Conservation (phyloP, 2,113 vertebrate species). For the Rhinogobius similis region DNA sequence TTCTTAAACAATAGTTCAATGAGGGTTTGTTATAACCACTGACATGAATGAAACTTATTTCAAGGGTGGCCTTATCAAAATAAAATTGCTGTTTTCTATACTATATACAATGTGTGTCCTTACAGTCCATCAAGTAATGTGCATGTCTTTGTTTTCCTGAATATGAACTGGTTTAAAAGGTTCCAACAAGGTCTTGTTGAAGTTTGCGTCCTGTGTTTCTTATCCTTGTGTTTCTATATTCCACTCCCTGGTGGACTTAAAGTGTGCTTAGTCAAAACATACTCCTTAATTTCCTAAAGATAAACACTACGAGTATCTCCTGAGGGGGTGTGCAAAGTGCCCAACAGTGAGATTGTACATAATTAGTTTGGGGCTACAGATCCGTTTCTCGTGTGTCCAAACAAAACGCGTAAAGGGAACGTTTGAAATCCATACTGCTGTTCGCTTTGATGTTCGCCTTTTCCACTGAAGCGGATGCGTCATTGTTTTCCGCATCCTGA, state of each 20-base stretch:
- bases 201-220: slow-evolving; percentile 13
- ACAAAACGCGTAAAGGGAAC: slow-evolving; percentile 91
- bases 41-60: slow-evolving; percentile 48
- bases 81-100: slow-evolving; percentile 30
- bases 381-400: slow-evolving; percentile 92
- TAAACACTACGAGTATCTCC: slow-evolving; percentile 38
- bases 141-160: neutral
- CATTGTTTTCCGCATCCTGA: slow-evolving; percentile 78
- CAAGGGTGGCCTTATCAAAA: slow-evolving; percentile 39
- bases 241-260: slow-evolving; percentile 44
- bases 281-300: slow-evolving; percentile 42
- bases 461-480: slow-evolving; percentile 74
- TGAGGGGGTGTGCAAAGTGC: slow-evolving; percentile 44
- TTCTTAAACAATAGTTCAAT: slow-evolving; percentile 24
- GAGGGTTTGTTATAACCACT: slow-evolving; percentile 51
- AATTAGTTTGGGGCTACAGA: slow-evolving; percentile 70
- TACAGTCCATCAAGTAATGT: slow-evolving; percentile 54
- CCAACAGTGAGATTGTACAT: slow-evolving; percentile 37
- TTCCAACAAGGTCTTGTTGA: slow-evolving; percentile 31
- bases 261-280: slow-evolving; percentile 50
- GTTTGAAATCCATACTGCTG: slow-evolving; percentile 87
- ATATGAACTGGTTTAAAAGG: slow-evolving; percentile 1
- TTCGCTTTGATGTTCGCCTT: slow-evolving; percentile 89
- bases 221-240: neutral
- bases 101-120: slow-evolving; percentile 43